Evolutionary conservation across 2,888 invertebrate species (phyloP), one percentile per base, ranked within the genome.

Genomic region (Cryptosula pallasiana): DNA sequence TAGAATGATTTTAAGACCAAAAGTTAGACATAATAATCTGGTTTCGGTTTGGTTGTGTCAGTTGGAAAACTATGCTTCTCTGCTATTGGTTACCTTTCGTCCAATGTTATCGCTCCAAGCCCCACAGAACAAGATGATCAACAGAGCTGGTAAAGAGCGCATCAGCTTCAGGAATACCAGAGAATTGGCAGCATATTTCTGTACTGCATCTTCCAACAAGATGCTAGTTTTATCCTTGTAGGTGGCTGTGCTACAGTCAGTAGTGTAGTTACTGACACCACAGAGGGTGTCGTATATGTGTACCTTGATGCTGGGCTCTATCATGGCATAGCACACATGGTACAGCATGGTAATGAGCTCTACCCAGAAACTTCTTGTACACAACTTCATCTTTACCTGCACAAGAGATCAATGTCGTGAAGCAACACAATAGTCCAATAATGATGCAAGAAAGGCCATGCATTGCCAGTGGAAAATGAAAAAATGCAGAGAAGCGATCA

Each of bases 71-170:
- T n/a, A n/a, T n/a, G n/a, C n/a, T n/a, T n/a, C n/a, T n/a, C n/a
- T n/a, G n/a, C n/a, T 55, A 55, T 55, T 23, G 32, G 13, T 63
- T 32, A 63, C 70, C 72, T 83, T 83, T 25, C 84, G 78, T 1
- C 84, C 82, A 58, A 80, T 76, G 69, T 77, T 76, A 75, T 84
- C 84, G 72, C 83, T 83, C 81, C 83, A 84, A 3, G 83, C 82
- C 1, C 84, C 84, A 71, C 83, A 84, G 74, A 83, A 81, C 27
- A 84, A 76, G 25, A 82, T 81, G 1, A 84, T 78, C 45, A 83
- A 71, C 29, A 84, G 77, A 23, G 83, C 83, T 0, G 84, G 84
- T 20, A 83, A 72, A 75, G 83, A 84, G n/a, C 83, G 78, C 36
- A 84, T 75, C 25, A 84, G 76, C 69, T 82, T 76, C 76, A 83